Conservation (phyloP, 2,113 vertebrate species). For the Oryzias woworae region DNA sequence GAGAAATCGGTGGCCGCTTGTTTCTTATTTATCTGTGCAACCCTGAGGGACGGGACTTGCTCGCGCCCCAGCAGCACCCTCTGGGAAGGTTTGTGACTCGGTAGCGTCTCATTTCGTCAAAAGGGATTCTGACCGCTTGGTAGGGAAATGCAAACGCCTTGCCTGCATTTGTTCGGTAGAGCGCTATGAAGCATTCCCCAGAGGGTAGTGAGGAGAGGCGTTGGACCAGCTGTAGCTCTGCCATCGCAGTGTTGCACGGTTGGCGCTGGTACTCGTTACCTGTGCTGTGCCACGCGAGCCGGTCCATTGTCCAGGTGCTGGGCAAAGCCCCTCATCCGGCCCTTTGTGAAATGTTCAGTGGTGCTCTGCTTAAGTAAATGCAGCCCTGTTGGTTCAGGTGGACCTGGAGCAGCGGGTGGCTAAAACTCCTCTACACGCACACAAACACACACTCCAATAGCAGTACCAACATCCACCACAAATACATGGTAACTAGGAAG, state of each 20-base stretch:
- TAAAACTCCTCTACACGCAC: not conserved
- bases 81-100: constrained; percentile 65
- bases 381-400: constrained; percentile 53
- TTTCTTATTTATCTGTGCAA: constrained; percentile 39
- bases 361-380: constrained; percentile 65
- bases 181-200: constrained; percentile 62
- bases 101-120: constrained; percentile 72
- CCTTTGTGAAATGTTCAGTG: constrained; percentile 72
- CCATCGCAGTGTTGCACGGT: constrained; percentile 29
- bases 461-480: not conserved
- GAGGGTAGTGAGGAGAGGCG: constrained; percentile 63
- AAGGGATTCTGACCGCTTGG: constrained; percentile 73
- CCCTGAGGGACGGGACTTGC: constrained; percentile 53
- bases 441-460: not conserved
- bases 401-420: constrained; percentile 39
- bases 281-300: constrained; percentile 26
- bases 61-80: constrained; percentile 61
- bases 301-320: constrained; percentile 39
- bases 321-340: constrained; percentile 58
- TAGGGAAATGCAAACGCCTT: constrained; percentile 61
- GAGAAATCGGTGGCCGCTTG: constrained; percentile 30
- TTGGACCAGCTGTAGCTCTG: constrained; percentile 53
- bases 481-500: too few relatives aligned
- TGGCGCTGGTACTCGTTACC: constrained; percentile 31
- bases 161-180: constrained; percentile 60